Evolutionary conservation across 2,797 vertebrate species (phyloP), one percentile per base, ranked within the genome.

Genomic region (Danionella dracula): DNA sequence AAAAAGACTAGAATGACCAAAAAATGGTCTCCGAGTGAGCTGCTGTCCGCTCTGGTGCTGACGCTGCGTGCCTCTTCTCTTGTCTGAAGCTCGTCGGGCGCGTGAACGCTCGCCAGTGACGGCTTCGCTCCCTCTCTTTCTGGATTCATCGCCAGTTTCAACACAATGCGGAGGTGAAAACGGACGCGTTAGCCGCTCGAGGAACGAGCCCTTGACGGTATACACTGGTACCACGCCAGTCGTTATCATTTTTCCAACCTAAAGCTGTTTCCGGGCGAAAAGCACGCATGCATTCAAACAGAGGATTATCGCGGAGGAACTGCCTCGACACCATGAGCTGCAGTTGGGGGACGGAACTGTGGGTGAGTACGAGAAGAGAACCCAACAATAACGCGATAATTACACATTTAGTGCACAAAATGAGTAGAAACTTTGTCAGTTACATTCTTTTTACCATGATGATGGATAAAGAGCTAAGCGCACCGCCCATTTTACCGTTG

Each of bases 321-420:
- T 63, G 78, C 69, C 68, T 55, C 10, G 73, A 77, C 40, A 71
- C 75, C 74, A 86, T 88, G 87, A 88, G 74, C 78, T 83, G 81
- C 60, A 88, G 84, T 77, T 90, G 88, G 88, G 88, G 88, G 13
- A 85, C 87, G 65, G 88, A 89, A 72, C 84, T 90, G 73, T 90
- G 88, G 88, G 88, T 90, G 82, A 4, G 88, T 84, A 66, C 44
- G 37, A 29, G 10, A 20, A 21, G 19, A 35, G 13, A 21, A 45
- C 10, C 35, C 35, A 50, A 55, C 42, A 35, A n/a, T 42, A 34
- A n/a, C n/a, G 19, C 29, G 19, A 40, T n/a, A 62, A 31, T 10
- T 15, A 31, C 16, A 13, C 9, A 13, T 46, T 19, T 20, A 32
- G 9, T 15, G 17, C 48, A 32, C 15, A 31, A 35, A 50, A 58